phyloP scores from a whole-genome alignment of 2,888 invertebrate species.

The Nomada fabriciana region DNA sequence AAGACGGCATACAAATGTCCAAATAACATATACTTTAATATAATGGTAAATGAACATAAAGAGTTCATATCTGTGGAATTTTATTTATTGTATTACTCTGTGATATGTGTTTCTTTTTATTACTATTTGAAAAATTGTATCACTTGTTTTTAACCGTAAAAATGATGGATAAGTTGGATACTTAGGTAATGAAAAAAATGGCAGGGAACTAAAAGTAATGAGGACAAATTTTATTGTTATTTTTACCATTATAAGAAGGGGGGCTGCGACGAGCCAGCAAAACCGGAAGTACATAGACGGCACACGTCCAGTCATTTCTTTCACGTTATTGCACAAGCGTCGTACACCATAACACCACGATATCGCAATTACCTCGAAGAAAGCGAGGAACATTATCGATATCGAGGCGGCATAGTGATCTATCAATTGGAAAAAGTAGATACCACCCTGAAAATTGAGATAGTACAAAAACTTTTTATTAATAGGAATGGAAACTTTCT shows the following conservation, averaged over 20 bases:
- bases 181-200: neutral
- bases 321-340: conserved; percentile 92
- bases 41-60: neutral
- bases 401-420: conserved; percentile 97
- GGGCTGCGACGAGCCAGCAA: conserved; percentile 94
- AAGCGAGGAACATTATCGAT: conserved; percentile 95
- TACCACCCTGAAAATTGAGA: conserved; percentile 89
- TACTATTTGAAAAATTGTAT: neutral
- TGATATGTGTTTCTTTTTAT: neutral
- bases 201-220: neutral
- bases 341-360: conserved; percentile 96
- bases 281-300: conserved; percentile 93
- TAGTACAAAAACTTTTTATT: neutral
- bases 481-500: neutral
- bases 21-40: neutral
- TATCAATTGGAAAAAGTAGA: conserved; percentile 95
- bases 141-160: neutral
- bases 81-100: too few relatives aligned
- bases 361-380: conserved; percentile 96
- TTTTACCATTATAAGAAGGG: conserved; percentile 90
- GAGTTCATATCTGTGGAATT: too few relatives aligned
- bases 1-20: neutral
- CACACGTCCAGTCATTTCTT: conserved; percentile 94
- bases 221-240: neutral
- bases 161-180: neutral